Evolutionary conservation across 1,140 invertebrate genomes (phyloP).

Genomic region (Temnothorax longispinosus): DNA sequence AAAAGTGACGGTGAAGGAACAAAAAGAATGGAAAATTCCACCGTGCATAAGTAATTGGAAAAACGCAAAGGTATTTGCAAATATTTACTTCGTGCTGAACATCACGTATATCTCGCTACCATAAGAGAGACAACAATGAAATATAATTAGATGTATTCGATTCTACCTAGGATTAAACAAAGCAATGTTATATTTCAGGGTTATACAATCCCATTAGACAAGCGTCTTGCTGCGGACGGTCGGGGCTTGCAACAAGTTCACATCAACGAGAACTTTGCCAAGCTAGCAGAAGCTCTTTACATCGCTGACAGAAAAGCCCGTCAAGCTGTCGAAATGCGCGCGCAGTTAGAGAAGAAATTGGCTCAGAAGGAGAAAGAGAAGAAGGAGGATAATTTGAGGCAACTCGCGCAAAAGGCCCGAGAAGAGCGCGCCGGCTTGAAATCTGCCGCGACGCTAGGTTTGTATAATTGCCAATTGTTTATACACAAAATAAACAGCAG

Average conservation of each 20-base stretch:
- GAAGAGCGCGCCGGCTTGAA: conserved; percentile 97
- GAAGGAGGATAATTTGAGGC: conserved; percentile 97
- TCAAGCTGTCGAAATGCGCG: conserved; percentile 98
- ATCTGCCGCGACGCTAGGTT: conserved; percentile 79
- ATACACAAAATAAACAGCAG: neutral
- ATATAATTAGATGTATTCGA: neutral
- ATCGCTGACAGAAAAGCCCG: conserved; percentile 99
- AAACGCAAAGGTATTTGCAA: conserved; percentile 93
- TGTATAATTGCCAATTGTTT: conserved; percentile 11
- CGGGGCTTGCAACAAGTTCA: conserved; percentile 98
- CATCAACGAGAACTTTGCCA: conserved; percentile 99
- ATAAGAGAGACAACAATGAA: neutral
- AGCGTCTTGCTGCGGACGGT: conserved; percentile 98
- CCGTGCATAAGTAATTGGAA: conserved; percentile 99
- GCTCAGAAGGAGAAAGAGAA: conserved; percentile 99
- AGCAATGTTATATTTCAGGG: conserved; percentile 86
- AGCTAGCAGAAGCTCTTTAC: conserved; percentile 98
- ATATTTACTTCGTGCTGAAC: neutral
- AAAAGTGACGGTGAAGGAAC: conserved; percentile 99
- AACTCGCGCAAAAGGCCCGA: conserved; percentile 97
- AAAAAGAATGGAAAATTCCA: conserved; percentile 99
- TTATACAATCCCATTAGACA: conserved; percentile 99
- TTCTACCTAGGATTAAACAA: neutral
- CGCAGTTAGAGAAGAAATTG: conserved; percentile 97
- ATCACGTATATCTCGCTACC: neutral